phyloP scores from a whole-genome alignment of 2,113 vertebrate species.

The Varanus salvator region DNA sequence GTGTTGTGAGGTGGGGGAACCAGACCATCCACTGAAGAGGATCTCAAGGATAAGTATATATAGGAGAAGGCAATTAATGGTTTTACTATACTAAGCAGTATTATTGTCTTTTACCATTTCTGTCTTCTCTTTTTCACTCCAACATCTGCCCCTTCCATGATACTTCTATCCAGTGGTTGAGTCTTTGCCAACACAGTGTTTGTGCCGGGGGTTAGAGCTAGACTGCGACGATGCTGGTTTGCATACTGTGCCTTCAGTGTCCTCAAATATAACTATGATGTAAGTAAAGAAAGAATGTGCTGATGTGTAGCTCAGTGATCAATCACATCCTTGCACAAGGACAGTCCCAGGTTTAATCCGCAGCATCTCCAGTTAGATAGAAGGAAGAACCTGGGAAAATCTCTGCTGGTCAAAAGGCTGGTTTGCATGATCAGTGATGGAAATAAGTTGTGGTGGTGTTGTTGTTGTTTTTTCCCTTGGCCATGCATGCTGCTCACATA shows the following conservation, averaged over 20 bases:
- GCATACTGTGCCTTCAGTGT: constrained; percentile 82
- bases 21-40: neutral
- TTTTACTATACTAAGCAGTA: neutral
- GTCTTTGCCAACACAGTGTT: constrained; percentile 83
- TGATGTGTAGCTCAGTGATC: too few species aligned
- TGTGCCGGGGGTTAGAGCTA: constrained; percentile 87
- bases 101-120: neutral
- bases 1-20: too few species aligned
- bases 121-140: constrained; percentile 33
- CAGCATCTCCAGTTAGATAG: too few species aligned
- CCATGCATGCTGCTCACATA: too few species aligned
- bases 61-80: neutral
- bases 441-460: too few species aligned
- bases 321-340: too few species aligned
- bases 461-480: too few species aligned
- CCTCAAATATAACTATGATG: constrained; percentile 91
- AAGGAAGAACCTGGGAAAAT: too few species aligned
- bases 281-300: constrained; percentile 79
- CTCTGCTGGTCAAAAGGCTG: too few species aligned
- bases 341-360: too few species aligned
- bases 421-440: too few species aligned
- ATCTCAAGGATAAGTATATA: neutral
- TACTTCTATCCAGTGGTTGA: constrained; percentile 79
- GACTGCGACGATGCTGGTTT: constrained; percentile 86
- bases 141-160: neutral